phyloP scores from a whole-genome alignment of 2,113 vertebrate genomes.

The Thunnus maccoyii region DNA sequence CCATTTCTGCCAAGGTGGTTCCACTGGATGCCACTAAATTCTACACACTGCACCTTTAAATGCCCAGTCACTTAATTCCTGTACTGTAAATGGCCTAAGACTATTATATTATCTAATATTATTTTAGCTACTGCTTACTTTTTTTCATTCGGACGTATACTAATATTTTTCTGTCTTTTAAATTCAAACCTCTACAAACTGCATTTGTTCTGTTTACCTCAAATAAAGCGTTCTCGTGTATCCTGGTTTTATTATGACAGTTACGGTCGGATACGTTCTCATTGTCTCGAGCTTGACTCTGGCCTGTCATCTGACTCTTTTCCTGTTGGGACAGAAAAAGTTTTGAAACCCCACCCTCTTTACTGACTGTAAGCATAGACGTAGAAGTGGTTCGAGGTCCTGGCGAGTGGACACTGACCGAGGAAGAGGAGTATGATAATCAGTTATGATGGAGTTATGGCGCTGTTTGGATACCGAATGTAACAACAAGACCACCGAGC shows the following conservation, averaged over 20 bases:
- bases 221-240: rapidly evolving
- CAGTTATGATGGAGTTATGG: slow-evolving; percentile 33
- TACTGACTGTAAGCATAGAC: slow-evolving; percentile 64
- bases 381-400: slow-evolving; percentile 74
- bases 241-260: slow-evolving; percentile 58
- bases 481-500: slow-evolving; percentile 1
- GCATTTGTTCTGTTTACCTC: background rate
- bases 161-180: too few relatives aligned
- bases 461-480: slow-evolving; percentile 36
- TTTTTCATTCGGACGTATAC: too few relatives aligned
- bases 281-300: rapidly evolving
- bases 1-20: too few relatives aligned
- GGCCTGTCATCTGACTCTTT: slow-evolving; percentile 81
- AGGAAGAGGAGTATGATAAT: slow-evolving; percentile 38
- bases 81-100: too few relatives aligned
- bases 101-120: too few relatives aligned
- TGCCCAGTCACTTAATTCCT: too few relatives aligned
- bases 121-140: too few relatives aligned
- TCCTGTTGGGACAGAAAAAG: slow-evolving; percentile 81
- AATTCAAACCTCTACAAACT: too few relatives aligned
- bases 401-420: slow-evolving; percentile 42
- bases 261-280: background rate
- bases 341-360: slow-evolving; percentile 82
- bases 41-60: too few relatives aligned
- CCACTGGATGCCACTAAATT: too few relatives aligned